Base-by-base conservation (phyloP, 2,888 invertebrate genomes). In the Biston stratarius region DNA sequence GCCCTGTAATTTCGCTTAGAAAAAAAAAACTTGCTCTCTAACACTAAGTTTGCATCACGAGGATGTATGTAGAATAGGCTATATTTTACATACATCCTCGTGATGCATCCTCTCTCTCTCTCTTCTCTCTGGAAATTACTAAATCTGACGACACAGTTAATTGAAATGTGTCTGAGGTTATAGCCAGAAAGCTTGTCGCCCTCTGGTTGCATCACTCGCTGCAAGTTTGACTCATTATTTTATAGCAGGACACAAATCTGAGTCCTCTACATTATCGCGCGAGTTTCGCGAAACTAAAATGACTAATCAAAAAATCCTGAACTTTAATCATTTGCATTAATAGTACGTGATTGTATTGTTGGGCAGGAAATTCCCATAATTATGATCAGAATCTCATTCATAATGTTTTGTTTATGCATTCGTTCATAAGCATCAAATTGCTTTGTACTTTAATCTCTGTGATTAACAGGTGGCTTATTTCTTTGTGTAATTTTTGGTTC, bases 281-380 rank as follows among this genome's bases (percentile, higher is more conserved):
- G 34, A 51, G 40, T 12, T 64, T 58, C 44, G 45, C 36, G 24
- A 51, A 52, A 51, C 34, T 58, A 38, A 55, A 53, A 48, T 48
- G 15, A 15, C 24, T 12, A 51, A 63, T 63, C 52, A 58, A 55
- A 56, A 45, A 56, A 45, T 9, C 24, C 42, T 33, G 36, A 8
- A 9, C n/a, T 45, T 48, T 15, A 44, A 12, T 51, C 56, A 53
- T 49, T 44, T 40, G 38, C 52, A 52, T 38, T n/a, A 52, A 38
- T 61, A 33, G 45, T 52, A 12, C 33, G 15, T 45, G 6, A 60
- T 52, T 61, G 55, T 56, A 55, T 62, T 62, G 47, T 47, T 48
- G 40, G 38, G 12, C 64, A 48, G 60, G 60, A 56, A 61, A 47
- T 59, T 53, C 58, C 34, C 64, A 59, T 48, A 61, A 44, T 44